phyloP scores from a whole-genome alignment of 2,113 vertebrate genomes.

The Cyanoramphus novaezelandiae region DNA sequence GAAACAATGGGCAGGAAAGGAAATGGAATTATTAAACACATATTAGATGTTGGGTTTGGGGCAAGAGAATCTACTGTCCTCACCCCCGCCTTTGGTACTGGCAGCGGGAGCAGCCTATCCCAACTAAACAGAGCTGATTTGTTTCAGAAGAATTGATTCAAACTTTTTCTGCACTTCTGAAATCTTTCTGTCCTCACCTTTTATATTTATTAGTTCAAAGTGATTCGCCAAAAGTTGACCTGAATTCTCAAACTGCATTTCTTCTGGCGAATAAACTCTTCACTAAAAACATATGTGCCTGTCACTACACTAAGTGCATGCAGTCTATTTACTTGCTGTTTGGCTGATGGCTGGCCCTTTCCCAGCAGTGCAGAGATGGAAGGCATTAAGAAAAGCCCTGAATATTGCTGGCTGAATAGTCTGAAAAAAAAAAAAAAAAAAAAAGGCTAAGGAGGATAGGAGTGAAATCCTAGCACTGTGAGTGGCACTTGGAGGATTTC shows the following conservation, averaged over 20 bases:
- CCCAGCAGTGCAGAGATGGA: constrained; percentile 42
- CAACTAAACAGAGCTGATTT: neutral
- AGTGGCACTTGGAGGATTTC: neutral
- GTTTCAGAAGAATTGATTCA: neutral
- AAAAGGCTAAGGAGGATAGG: neutral
- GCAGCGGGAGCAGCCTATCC: neutral
- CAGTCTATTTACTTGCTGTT: constrained; percentile 33
- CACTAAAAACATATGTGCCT: constrained; percentile 56
- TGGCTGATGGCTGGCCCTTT: constrained; percentile 26
- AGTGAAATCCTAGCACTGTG: constrained; percentile 1
- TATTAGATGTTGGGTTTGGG: neutral
- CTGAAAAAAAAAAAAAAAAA: neutral
- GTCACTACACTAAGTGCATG: neutral
- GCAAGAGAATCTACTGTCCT: neutral
- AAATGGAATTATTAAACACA: neutral
- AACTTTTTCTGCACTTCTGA: constrained; percentile 19
- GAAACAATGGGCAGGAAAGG: fast-evolving
- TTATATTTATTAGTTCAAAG: constrained; percentile 39
- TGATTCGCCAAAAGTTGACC: constrained; percentile 41
- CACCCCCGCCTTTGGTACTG: neutral
- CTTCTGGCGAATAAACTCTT: constrained; percentile 52
- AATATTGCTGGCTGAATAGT: constrained; percentile 24
- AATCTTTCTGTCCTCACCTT: constrained; percentile 41
- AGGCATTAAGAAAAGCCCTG: constrained; percentile 50
- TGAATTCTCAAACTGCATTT: constrained; percentile 38